Evolutionary conservation across 2,888 invertebrate genomes (phyloP).

Genomic region (Aelia acuminata): DNA sequence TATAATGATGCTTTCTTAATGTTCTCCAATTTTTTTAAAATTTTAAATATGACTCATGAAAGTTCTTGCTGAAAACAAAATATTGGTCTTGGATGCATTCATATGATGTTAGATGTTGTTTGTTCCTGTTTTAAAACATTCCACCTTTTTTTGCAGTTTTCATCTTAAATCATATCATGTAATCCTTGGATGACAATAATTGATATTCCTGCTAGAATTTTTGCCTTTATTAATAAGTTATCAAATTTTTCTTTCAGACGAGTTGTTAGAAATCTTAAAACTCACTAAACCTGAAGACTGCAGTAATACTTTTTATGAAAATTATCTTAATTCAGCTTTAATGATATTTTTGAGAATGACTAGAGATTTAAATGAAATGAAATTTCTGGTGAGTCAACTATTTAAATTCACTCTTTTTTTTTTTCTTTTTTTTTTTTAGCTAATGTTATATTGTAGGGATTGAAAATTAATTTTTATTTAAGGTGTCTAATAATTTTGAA

Average conservation of each 20-base stretch:
- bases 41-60: too few species aligned
- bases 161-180: too few species aligned
- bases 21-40: too few species aligned
- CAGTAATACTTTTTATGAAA: conserved; percentile 77
- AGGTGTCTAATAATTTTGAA: conserved; percentile 73
- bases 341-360: conserved; percentile 89
- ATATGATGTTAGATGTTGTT: too few species aligned
- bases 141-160: too few species aligned
- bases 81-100: too few species aligned
- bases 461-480: conserved; percentile 65
- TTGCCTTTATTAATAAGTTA: too few species aligned
- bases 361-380: conserved; percentile 86
- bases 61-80: too few species aligned
- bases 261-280: conserved; percentile 70
- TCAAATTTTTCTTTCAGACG: conserved; percentile 69
- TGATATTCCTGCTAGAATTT: not conserved
- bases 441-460: not conserved
- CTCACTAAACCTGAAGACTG: conserved; percentile 69
- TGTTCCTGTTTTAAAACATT: too few species aligned
- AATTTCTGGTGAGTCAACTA: conserved; percentile 78
- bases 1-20: too few species aligned
- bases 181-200: not conserved
- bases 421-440: too few species aligned
- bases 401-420: too few species aligned
- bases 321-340: conserved; percentile 86